Percentiles rank a stretch among this genome's conserved stretches.
Conservation (phyloP, 2,888 invertebrate species). For the Lasius platythorax region DNA sequence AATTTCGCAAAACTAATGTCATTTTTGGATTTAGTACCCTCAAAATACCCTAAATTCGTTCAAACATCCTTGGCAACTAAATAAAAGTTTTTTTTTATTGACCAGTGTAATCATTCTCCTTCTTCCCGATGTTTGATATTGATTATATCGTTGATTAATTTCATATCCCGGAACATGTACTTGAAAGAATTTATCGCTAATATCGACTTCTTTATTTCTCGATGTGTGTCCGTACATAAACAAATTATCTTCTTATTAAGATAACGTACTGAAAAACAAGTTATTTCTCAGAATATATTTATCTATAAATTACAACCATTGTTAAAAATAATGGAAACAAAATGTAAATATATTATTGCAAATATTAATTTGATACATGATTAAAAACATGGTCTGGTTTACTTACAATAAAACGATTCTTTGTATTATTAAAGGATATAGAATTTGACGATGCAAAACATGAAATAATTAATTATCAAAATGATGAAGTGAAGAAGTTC, state of each 20-base stretch:
- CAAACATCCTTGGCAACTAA: too few relatives aligned
- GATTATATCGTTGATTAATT: not conserved
- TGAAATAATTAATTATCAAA: constrained; percentile 20
- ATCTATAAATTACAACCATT: not conserved
- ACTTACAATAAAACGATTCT: not conserved
- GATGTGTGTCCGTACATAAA: not conserved
- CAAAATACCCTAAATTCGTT: too few relatives aligned
- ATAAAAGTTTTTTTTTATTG: too few relatives aligned
- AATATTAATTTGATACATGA: not conserved
- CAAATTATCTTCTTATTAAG: not conserved
- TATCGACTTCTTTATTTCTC: not conserved
- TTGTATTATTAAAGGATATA: constrained; percentile 16
- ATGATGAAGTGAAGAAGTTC: not conserved
- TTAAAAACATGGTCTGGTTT: not conserved
- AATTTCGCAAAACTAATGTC: too few relatives aligned
- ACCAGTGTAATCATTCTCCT: not conserved
- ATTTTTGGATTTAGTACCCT: too few relatives aligned
- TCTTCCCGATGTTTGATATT: not conserved
- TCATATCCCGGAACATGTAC: not conserved
- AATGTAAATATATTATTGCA: not conserved
- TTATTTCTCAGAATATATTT: constrained; percentile 2
- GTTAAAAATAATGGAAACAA: constrained; percentile 13
- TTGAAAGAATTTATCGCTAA: not conserved
- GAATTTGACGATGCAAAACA: not conserved
- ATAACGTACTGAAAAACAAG: not conserved